phyloP scores from a whole-genome alignment of 2,888 invertebrate genomes.

The Tridacna gigas region DNA sequence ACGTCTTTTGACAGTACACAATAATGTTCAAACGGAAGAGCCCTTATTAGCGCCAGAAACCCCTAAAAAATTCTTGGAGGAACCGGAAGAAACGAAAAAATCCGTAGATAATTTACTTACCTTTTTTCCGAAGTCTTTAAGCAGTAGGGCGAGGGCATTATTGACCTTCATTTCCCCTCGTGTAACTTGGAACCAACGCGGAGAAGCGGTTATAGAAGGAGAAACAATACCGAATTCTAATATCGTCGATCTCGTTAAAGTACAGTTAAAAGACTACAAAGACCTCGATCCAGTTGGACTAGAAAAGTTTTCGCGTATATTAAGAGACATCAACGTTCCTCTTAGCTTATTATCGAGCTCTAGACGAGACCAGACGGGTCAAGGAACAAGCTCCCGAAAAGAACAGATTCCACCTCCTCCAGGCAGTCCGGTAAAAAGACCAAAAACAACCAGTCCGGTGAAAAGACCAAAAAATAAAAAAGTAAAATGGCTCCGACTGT shows the following conservation, averaged over 20 bases:
- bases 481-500: constrained; percentile 52
- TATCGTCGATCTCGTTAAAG: constrained; percentile 48
- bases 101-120: constrained; percentile 11
- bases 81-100: not conserved
- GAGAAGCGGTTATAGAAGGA: constrained; percentile 36
- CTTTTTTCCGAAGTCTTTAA: constrained; percentile 35
- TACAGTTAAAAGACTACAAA: constrained; percentile 53
- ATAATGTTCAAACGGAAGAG: not conserved
- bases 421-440: constrained; percentile 34
- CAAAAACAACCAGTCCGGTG: not conserved
- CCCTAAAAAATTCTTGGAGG: not conserved
- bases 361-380: constrained; percentile 34
- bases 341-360: constrained; percentile 35
- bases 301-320: constrained; percentile 24
- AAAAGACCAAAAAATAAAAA: constrained; percentile 13
- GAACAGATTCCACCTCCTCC: constrained; percentile 38
- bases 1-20: constrained; percentile 19
- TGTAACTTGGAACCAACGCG: constrained; percentile 43
- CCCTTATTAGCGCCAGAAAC: not conserved
- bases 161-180: constrained; percentile 35
- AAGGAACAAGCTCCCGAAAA: not conserved
- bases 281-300: constrained; percentile 33
- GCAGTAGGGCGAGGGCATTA: constrained; percentile 18
- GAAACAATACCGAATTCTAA: constrained; percentile 41
- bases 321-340: constrained; percentile 43